These are phyloP conservation scores for Nineta flava DNA, from an alignment of 2,888 invertebrate species.

Conservation along the genomic window DNA sequence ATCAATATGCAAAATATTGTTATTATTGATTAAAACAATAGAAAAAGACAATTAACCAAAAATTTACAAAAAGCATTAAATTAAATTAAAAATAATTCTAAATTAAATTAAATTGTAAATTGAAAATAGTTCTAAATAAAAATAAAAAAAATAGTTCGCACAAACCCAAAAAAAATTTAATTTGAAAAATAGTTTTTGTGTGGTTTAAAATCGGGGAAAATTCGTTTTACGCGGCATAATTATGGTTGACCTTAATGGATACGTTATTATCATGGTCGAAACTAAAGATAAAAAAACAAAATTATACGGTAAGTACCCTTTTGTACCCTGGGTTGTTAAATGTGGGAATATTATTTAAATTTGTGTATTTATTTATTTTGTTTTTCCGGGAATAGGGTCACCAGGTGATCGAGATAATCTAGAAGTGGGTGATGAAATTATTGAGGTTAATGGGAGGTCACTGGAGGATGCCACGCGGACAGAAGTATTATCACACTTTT, in stretches of 20 bases:
- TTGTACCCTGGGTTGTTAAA: not conserved
- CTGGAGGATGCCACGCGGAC: slow-evolving; percentile 83
- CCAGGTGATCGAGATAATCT: slow-evolving; percentile 86
- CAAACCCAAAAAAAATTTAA: too few relatives aligned
- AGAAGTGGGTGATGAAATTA: slow-evolving; percentile 92
- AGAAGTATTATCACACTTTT: slow-evolving; percentile 87
- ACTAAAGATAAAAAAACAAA: slow-evolving; percentile 89
- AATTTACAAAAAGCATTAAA: not conserved
- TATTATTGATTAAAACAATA: not conserved
- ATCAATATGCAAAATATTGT: not conserved
- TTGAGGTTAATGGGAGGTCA: slow-evolving; percentile 90
- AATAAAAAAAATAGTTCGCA: not conserved
- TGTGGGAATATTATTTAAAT: too few relatives aligned
- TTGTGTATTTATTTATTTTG: too few relatives aligned
- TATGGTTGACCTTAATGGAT: slow-evolving; percentile 85
- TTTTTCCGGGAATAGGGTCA: slow-evolving; percentile 40
- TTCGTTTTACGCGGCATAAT: not conserved
- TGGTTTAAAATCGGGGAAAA: too few relatives aligned
- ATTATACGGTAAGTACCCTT: slow-evolving; percentile 68
- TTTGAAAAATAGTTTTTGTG: too few relatives aligned
- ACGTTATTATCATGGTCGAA: slow-evolving; percentile 87
- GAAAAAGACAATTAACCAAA: not conserved
- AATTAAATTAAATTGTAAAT: not conserved
- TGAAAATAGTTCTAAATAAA: not conserved
- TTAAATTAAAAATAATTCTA: not conserved